phyloP scores from a whole-genome alignment of 2,113 vertebrate species.

The Notarius lentiginosus region DNA sequence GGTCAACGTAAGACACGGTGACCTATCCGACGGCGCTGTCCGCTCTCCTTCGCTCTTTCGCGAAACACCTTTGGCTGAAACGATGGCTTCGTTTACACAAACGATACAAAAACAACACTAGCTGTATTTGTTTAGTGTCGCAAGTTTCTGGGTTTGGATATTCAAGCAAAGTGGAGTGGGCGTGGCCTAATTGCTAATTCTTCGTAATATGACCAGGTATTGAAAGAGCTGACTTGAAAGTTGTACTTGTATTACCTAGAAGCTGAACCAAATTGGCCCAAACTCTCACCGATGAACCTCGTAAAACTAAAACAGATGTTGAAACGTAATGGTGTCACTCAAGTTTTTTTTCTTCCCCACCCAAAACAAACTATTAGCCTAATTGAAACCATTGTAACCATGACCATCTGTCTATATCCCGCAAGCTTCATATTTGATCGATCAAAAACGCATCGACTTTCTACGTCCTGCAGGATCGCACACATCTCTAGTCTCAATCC shows the following conservation, averaged over 20 bases:
- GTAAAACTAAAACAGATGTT: no score
- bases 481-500: not conserved
- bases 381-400: not conserved
- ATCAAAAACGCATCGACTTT: not conserved
- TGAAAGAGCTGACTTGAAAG: not conserved
- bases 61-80: constrained; percentile 35
- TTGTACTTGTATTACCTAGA: not conserved
- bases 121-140: not conserved
- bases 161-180: not conserved
- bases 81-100: not conserved
- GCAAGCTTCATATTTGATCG: not conserved
- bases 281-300: no score
- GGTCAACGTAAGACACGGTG: constrained; percentile 38
- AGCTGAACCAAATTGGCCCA: no score
- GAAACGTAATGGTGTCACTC: no score
- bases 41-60: constrained; percentile 27
- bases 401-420: not conserved
- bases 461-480: not conserved
- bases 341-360: not conserved
- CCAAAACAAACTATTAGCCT: not conserved
- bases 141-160: not conserved
- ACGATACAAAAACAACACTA: not conserved
- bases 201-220: not conserved
- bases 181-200: not conserved
- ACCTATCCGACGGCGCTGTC: constrained; percentile 43